These are phyloP conservation scores for Spea multiplicata DNA, from an alignment of 2,113 vertebrate genomes.

Conservation along the genomic window DNA sequence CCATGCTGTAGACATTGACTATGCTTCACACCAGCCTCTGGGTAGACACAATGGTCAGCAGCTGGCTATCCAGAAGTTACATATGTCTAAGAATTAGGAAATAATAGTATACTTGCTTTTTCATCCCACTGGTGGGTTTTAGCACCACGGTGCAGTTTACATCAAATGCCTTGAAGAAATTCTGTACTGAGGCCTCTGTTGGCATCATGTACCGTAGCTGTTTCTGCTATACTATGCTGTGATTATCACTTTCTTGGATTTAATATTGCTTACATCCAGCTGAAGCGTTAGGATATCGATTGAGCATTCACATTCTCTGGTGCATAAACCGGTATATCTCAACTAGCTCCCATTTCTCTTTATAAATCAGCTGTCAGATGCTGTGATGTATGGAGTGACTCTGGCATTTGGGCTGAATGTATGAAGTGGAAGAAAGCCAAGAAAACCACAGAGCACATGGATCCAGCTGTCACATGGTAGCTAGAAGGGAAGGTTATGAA, in stretches of 20 bases:
- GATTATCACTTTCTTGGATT: neutral
- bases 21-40: no score
- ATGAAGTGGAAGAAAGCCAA: neutral
- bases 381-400: constrained; percentile 20
- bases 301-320: neutral
- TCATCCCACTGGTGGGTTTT: neutral
- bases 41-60: no score
- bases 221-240: no score
- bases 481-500: neutral
- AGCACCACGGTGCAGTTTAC: neutral
- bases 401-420: constrained; percentile 1
- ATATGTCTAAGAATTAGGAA: no score
- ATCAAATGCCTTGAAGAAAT: neutral
- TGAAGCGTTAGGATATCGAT: neutral
- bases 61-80: no score
- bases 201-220: neutral
- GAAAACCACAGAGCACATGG: constrained; percentile 35
- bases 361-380: constrained; percentile 10
- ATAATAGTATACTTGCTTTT: constrained; percentile 19
- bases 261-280: neutral
- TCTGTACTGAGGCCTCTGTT: neutral
- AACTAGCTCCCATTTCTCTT: neutral
- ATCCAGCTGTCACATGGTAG: constrained; percentile 42
- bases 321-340: neutral
- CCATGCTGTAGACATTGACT: no score